Base-by-base conservation (phyloP, 2,113 vertebrate species). In the Lanius ludovicianus region DNA sequence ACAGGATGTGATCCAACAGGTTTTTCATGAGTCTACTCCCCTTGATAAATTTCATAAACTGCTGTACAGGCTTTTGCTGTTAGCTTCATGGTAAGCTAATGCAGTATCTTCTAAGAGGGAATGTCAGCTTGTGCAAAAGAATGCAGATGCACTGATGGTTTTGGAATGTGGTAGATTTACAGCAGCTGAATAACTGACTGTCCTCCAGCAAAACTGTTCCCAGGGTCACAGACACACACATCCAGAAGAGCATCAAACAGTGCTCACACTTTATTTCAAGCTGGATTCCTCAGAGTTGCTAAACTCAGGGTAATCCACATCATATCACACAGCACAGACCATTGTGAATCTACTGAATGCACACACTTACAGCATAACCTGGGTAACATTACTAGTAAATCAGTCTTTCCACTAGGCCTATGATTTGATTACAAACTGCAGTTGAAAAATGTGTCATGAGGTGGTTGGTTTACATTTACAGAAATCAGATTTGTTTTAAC, bases 401-500 rank as follows among this genome's bases (percentile, higher is more conserved):
- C 74, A 76, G 33, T 23, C 77, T 79, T 71, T 82, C 64, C 77
- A 82, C 24, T 37, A 39, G 15, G 33, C 87, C 55, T 80, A n/a
- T 78, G 46, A 75, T 69, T 92, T 82, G 56, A 80, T 88, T 93
- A 78, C 59, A 82, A 87, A 24, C 77, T 68, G 47, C 35, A 89
- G 71, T 24, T 85, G 94, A 92, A 96, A 96, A 90, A 50, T 68
- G 41, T 91, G 71, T 42, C 79, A 62, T 24, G 82, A 93, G 47
- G 49, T 41, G 39, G 23, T 74, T 77, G 50, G 50, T 70, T 95
- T 90, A 90, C 75, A 80, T 70, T 77, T 77, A 63, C 35, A 80
- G 63, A 83, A 94, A 80, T 85, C 42, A 16, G 76, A 95, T 80
- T 86, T 94, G 50, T 75, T 62, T 87, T 93, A 93, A 96, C 57